Evolutionary conservation across 1,140 invertebrate genomes (phyloP).

Genomic region (Limonius californicus): DNA sequence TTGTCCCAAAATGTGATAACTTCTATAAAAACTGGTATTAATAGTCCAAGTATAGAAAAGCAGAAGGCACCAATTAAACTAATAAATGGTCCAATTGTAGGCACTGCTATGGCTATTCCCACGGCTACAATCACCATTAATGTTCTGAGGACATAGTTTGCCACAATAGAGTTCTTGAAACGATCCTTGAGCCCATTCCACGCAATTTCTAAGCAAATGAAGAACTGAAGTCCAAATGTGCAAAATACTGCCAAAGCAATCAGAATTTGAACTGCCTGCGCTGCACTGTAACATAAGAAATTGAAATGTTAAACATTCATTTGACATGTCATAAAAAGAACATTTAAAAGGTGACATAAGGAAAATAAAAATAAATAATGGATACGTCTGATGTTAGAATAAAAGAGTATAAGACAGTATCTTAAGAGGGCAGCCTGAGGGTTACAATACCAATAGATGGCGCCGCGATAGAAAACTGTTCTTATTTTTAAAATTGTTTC

Average conservation of each 20-base stretch:
- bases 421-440: no score
- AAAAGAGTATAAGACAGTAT: no score
- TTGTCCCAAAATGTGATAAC: conserved; percentile 74
- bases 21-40: conserved; percentile 88
- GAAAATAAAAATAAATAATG: no score
- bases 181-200: conserved; percentile 71
- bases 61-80: conserved; percentile 91
- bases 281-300: conserved; percentile 73
- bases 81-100: conserved; percentile 86
- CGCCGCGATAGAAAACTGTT: no score
- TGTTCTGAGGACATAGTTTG: conserved; percentile 75
- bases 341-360: no score
- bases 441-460: no score
- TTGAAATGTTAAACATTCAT: background rate
- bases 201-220: conserved; percentile 82
- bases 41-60: conserved; percentile 87
- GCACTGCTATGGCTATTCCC: conserved; percentile 78
- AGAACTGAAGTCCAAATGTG: conserved; percentile 95
- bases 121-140: conserved; percentile 63
- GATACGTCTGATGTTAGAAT: no score
- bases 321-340: no score
- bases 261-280: conserved; percentile 79
- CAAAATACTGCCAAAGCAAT: conserved; percentile 88
- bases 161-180: conserved; percentile 61
- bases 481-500: no score